Evolutionary conservation across 2,113 vertebrate species (phyloP).

Genomic region (Bambusicola thoracicus): DNA sequence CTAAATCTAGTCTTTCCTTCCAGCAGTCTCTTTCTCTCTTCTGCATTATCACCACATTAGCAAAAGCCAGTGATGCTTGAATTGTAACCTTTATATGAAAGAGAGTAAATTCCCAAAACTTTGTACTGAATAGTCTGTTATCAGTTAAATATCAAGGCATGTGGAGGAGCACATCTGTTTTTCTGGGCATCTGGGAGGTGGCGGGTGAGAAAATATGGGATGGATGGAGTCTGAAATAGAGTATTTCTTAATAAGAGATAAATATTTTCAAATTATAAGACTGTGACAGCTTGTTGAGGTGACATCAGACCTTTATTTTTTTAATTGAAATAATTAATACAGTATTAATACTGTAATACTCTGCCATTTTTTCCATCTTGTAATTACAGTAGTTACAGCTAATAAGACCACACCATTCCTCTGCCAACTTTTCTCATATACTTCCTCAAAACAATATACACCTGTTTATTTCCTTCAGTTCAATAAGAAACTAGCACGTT

Average conservation of each 20-base stretch:
- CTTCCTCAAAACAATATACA: neutral
- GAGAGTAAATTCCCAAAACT: neutral
- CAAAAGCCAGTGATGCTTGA: neutral
- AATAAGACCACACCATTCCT: neutral
- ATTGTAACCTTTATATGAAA: neutral
- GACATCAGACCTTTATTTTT: neutral
- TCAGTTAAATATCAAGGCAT: neutral
- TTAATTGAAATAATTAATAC: neutral
- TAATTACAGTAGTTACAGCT: neutral
- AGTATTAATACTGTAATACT: no score
- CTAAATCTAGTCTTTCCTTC: neutral
- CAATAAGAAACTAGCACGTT: neutral
- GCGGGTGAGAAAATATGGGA: neutral
- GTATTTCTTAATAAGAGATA: neutral
- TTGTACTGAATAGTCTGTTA: neutral
- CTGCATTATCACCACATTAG: neutral
- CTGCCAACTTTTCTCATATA: neutral
- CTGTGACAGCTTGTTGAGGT: neutral
- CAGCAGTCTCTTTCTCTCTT: neutral
- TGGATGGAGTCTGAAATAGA: neutral
- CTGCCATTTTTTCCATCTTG: neutral
- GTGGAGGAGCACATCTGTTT: constrained; percentile 10
- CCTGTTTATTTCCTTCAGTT: neutral
- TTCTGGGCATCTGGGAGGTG: neutral
- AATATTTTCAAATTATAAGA: neutral